Evolutionary conservation across 2,797 vertebrate species (phyloP).

Genomic region (Macropodus opercularis): DNA sequence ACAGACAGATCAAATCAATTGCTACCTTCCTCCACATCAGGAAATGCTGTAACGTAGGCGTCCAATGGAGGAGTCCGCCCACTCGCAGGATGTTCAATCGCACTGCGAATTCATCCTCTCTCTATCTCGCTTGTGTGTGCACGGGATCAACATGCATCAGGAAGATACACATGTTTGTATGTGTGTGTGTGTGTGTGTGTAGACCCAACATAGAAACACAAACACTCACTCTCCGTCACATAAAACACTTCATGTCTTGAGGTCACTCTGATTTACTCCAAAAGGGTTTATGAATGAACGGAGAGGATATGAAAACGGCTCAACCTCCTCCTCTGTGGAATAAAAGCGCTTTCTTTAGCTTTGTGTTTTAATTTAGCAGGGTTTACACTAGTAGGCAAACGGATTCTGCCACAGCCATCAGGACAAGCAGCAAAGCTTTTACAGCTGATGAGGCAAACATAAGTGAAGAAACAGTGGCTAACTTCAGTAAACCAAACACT

Average conservation of each 20-base stretch:
- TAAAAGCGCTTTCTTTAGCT: neutral
- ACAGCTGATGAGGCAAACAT: slow-evolving; percentile 4
- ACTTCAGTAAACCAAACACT: too few relatives aligned
- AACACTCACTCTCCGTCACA: slow-evolving; percentile 28
- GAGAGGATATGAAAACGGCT: slow-evolving; percentile 3
- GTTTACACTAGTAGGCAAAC: neutral
- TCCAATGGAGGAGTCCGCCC: slow-evolving; percentile 70
- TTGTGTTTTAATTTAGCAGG: neutral
- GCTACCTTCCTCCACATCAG: slow-evolving; percentile 69
- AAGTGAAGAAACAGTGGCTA: neutral
- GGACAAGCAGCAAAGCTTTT: slow-evolving; percentile 1
- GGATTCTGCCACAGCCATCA: neutral
- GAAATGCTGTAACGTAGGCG: slow-evolving; percentile 67
- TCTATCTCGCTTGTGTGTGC: slow-evolving; percentile 53
- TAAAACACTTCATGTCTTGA: slow-evolving; percentile 36
- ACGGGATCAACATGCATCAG: slow-evolving; percentile 59
- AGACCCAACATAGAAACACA: slow-evolving; percentile 40
- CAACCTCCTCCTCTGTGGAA: neutral
- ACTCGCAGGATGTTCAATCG: slow-evolving; percentile 75
- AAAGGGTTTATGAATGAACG: slow-evolving; percentile 64
- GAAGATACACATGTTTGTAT: too few relatives aligned
- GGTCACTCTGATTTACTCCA: slow-evolving; percentile 13
- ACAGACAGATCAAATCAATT: slow-evolving; percentile 73
- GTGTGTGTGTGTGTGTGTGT: slow-evolving; percentile 28
- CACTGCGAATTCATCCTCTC: slow-evolving; percentile 59